A percentile compares a stretch with the other conserved stretches of the same genome.
These are phyloP conservation scores for Drosophila colorata DNA, from an alignment of 2,888 invertebrate genomes.

Conservation along the genomic window DNA sequence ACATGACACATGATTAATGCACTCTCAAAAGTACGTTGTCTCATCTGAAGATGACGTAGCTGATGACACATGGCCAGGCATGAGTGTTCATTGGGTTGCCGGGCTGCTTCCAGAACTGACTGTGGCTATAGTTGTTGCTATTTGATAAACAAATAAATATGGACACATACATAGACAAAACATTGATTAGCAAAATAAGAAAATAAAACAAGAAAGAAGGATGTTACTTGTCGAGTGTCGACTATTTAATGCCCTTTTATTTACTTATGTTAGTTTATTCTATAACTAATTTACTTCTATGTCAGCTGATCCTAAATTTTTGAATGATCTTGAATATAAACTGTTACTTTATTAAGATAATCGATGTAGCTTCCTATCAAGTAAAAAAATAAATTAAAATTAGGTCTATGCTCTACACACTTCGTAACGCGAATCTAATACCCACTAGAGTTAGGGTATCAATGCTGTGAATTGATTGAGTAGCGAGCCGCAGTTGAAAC, in stretches of 20 bases:
- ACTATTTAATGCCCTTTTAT: neutral
- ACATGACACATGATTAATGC: slow-evolving; percentile 34
- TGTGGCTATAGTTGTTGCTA: slow-evolving; percentile 8
- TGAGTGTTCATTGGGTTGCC: slow-evolving; percentile 23
- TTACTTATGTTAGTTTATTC: neutral
- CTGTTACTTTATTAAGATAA: too few relatives aligned
- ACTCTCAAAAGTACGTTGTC: slow-evolving; percentile 11
- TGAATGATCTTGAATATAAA: too few relatives aligned
- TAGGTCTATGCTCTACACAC: neutral
- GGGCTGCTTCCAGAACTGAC: neutral
- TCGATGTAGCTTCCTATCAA: too few relatives aligned
- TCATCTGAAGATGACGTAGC: slow-evolving; percentile 29
- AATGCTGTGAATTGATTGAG: slow-evolving; percentile 22
- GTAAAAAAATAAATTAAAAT: too few relatives aligned
- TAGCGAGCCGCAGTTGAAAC: slow-evolving; percentile 32
- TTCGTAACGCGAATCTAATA: neutral
- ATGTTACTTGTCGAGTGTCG: neutral
- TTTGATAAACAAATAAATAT: slow-evolving; percentile 18
- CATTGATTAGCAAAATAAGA: slow-evolving; percentile 1
- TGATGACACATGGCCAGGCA: slow-evolving; percentile 28
- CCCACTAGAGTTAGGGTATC: slow-evolving; percentile 1
- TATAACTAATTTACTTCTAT: too few relatives aligned
- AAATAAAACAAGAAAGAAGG: neutral
- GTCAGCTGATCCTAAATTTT: too few relatives aligned
- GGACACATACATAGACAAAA: neutral